Base-by-base conservation (phyloP, 2,888 invertebrate genomes). In the Papilio elwesi region DNA sequence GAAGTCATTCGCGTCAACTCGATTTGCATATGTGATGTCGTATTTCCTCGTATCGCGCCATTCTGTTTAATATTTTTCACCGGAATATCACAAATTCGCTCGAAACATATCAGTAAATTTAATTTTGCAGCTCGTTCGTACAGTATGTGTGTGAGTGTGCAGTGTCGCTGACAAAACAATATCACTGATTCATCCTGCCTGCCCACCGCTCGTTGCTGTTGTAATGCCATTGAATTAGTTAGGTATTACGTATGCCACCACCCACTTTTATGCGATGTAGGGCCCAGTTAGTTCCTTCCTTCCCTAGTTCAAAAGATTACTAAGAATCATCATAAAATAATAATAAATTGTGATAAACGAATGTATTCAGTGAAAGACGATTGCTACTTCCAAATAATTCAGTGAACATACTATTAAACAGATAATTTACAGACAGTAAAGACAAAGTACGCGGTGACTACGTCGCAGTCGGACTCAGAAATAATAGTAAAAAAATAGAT, bases 11-110 rank as follows among this genome's bases (percentile, higher is more conserved):
- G 74, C 79, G 81, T 72, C 68, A 78, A 65, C 71, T 74, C 77
- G 75, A 83, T 87, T 87, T 84, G 75, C 83, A 85, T 83, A 68
- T 73, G 80, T 87, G 84, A 86, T 83, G 81, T 85, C 84, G 87
- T 57, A 70, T 75, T 70, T 76, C 62, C 72, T 63, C 64, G 59
- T 67, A 74, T 57, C 72, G 62, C 73, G 11, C 68, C 26, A 62
- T 74, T 63, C 68, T 66, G 64, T 64, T 68, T 49, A 73, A 74
- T 74, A 67, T 70, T 57, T 75, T 69, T 76, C 65, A 70, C 73
- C 73, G 68, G 68, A 74, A 65, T 76, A 64, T 57, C 36, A 74
- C 65, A 62, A 73, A 74, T 76, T 76, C 71, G 74, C 68, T 68
- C 69, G 76, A 78, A 76, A 71, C 74, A 65, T 76, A 68, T 75